These are phyloP conservation scores for Tamandua tetradactyla DNA, from an alignment of 2,797 vertebrate genomes.

Conservation along the genomic window DNA sequence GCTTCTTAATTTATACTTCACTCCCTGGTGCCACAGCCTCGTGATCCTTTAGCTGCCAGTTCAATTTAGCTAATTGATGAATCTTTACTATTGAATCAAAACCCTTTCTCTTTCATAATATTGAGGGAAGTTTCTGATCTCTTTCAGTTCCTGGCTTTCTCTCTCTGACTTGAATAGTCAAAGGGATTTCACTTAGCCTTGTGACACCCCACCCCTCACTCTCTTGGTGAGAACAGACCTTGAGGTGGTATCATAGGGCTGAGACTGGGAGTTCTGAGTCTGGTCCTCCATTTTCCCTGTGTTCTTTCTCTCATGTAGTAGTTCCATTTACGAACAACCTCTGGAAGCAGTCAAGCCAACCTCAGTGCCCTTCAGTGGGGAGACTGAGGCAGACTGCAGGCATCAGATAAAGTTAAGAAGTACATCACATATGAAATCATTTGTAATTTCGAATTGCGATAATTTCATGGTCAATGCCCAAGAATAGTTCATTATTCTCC, in stretches of 20 bases:
- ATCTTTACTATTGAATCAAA: background rate
- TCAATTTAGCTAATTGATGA: background rate
- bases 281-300: background rate
- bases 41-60: background rate
- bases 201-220: background rate
- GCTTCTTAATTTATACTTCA: background rate
- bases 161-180: background rate
- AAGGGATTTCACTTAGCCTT: background rate
- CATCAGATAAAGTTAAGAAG: background rate
- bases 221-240: background rate
- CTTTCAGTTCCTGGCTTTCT: background rate
- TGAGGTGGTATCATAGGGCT: background rate
- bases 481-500: background rate
- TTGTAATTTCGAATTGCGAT: background rate
- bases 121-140: background rate
- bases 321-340: background rate
- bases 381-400: background rate
- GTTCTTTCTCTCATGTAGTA: background rate
- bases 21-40: background rate
- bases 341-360: background rate
- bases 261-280: background rate
- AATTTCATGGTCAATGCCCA: background rate
- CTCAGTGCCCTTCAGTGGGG: background rate
- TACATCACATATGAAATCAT: background rate
- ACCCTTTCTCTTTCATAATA: background rate